Conservation (phyloP, 64 coral and sea anemone species). For the Stichodactyla mertensii region DNA sequence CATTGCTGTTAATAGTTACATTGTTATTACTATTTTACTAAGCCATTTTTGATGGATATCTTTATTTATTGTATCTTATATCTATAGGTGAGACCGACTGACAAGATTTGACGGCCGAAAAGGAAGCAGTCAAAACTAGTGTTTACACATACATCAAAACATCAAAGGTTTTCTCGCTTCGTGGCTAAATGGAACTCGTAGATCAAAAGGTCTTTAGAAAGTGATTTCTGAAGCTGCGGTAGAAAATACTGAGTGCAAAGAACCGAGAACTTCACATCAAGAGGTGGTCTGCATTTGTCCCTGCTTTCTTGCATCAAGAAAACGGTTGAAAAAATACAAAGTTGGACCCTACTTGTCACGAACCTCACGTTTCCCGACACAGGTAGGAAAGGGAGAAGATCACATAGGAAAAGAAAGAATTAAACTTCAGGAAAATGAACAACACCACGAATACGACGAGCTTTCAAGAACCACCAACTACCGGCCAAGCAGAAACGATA, state of each 20-base stretch:
- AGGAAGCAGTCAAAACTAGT: conserved; percentile 4
- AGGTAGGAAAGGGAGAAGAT: background rate
- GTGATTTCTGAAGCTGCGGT: background rate
- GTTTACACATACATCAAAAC: background rate
- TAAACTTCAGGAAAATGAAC: background rate
- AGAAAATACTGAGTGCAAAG: background rate
- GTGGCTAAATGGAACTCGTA: background rate
- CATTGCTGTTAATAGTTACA: background rate
- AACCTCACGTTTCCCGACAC: too few relatives aligned
- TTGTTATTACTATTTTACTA: background rate
- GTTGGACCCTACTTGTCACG: background rate
- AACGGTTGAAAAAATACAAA: background rate
- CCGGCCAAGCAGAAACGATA: conserved; percentile 22
- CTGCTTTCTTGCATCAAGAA: background rate
- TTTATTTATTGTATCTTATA: conserved; percentile 3
- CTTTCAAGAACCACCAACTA: background rate
- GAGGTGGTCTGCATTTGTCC: background rate
- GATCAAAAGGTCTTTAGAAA: background rate
- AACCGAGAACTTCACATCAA: background rate
- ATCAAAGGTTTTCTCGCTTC: background rate
- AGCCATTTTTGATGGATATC: background rate
- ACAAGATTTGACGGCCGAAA: background rate
- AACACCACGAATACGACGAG: conserved; percentile 8
- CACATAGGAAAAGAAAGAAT: background rate
- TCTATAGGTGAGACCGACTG: background rate